phyloP scores from a whole-genome alignment of 2,113 vertebrate genomes.

The Carassius carassius region DNA sequence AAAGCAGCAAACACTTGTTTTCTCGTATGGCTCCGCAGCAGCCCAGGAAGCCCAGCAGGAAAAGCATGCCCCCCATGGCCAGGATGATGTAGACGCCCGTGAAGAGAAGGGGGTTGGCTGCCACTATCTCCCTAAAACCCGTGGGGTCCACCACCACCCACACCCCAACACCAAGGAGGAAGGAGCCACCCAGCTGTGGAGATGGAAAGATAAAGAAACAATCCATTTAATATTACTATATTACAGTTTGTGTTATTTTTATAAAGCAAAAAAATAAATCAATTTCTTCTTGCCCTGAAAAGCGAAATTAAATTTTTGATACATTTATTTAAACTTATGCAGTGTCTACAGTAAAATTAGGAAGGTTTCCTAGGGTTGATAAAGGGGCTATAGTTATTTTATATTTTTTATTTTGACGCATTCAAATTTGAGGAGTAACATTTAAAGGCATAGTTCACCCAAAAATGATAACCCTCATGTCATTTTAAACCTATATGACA shows the following conservation, averaged over 20 bases:
- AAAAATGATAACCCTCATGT: neutral
- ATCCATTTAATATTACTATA: neutral
- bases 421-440: neutral
- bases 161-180: conserved; percentile 88
- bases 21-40: conserved; percentile 94
- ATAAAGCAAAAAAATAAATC: neutral
- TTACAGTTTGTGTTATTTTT: neutral
- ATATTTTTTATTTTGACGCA: neutral
- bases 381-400: neutral
- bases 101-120: conserved; percentile 88
- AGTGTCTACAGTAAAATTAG: neutral
- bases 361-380: neutral
- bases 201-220: neutral
- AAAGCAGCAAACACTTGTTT: conserved; percentile 94
- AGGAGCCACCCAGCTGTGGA: conserved; percentile 87
- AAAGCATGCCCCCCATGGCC: conserved; percentile 92
- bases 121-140: conserved; percentile 92
- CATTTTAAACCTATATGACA: neutral
- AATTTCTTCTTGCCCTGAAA: neutral
- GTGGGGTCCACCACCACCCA: conserved; percentile 96
- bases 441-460: neutral
- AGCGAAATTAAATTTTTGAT: neutral
- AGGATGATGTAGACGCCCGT: conserved; percentile 89
- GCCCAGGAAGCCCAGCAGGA: conserved; percentile 93
- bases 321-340: no score